Conservation (phyloP, 2,113 vertebrate genomes). For the Oncorhynchus clarkii region DNA sequence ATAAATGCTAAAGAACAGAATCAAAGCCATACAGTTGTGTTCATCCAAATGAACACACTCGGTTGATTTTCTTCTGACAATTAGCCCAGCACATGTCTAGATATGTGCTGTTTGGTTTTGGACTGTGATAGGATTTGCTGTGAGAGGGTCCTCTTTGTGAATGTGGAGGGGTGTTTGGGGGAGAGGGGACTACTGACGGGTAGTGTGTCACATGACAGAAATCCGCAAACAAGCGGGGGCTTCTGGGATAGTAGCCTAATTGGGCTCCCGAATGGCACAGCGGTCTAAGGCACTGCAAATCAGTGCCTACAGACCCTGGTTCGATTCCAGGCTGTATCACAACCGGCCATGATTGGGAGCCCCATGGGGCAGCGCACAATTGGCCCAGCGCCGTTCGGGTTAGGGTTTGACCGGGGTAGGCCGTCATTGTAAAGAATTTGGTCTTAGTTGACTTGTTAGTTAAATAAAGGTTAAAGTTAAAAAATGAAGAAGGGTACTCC, state of each 20-base stretch:
- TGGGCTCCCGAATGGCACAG: too few relatives aligned
- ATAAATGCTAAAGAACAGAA: not conserved
- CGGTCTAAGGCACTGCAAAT: too few relatives aligned
- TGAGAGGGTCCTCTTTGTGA: not conserved
- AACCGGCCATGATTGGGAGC: too few relatives aligned
- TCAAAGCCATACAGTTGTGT: not conserved
- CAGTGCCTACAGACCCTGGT: too few relatives aligned
- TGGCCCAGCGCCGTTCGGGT: too few relatives aligned
- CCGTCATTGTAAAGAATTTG: too few relatives aligned
- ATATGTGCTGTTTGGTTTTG: not conserved
- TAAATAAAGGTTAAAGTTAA: too few relatives aligned
- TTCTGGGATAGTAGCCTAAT: not conserved
- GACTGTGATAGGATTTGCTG: not conserved
- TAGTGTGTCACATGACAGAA: not conserved
- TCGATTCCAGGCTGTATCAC: too few relatives aligned
- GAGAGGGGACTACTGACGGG: slow-evolving; percentile 1
- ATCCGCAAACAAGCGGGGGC: not conserved
- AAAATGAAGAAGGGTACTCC: slow-evolving; percentile 25
- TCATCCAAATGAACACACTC: slow-evolving; percentile 9
- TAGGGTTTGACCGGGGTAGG: too few relatives aligned
- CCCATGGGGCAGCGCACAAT: too few relatives aligned
- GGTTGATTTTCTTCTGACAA: not conserved
- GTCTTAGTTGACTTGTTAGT: too few relatives aligned
- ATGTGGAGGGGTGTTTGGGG: not conserved
- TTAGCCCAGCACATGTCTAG: too few relatives aligned